Conservation (phyloP, 2,797 vertebrate species). For the Scyliorhinus canicula region DNA sequence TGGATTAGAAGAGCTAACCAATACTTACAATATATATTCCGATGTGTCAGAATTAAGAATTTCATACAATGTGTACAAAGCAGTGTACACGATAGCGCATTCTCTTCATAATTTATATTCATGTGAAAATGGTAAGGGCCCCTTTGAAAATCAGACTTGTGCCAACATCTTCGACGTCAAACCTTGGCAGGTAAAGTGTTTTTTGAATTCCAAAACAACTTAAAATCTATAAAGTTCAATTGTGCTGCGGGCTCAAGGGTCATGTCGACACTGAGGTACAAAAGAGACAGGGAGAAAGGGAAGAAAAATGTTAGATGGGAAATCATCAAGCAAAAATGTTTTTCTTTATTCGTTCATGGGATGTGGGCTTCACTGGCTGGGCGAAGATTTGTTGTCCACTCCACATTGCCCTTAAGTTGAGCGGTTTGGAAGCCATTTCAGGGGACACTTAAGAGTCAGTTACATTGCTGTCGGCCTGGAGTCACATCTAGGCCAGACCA, state of each 20-base stretch:
- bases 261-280: not conserved
- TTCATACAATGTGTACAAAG: conserved; percentile 54
- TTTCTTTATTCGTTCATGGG: too few species aligned
- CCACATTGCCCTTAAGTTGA: too few species aligned
- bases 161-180: not conserved
- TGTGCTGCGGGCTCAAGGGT: not conserved
- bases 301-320: not conserved
- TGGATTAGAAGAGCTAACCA: conserved; percentile 44
- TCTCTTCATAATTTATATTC: conserved; percentile 58
- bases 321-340: not conserved
- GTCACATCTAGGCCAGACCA: too few species aligned
- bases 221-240: not conserved
- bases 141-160: conserved; percentile 20
- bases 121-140: conserved; percentile 45
- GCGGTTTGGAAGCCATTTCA: too few species aligned
- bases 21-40: conserved; percentile 48
- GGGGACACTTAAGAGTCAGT: too few species aligned
- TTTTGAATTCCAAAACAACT: not conserved
- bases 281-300: not conserved
- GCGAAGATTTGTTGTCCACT: too few species aligned
- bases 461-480: too few species aligned
- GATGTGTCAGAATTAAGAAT: conserved; percentile 52
- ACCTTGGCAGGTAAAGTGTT: conserved; percentile 35
- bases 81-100: conserved; percentile 62
- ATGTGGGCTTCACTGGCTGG: too few species aligned